These are phyloP conservation scores for Megatriorchis doriae DNA, from an alignment of 2,113 vertebrate genomes.

Conservation along the genomic window DNA sequence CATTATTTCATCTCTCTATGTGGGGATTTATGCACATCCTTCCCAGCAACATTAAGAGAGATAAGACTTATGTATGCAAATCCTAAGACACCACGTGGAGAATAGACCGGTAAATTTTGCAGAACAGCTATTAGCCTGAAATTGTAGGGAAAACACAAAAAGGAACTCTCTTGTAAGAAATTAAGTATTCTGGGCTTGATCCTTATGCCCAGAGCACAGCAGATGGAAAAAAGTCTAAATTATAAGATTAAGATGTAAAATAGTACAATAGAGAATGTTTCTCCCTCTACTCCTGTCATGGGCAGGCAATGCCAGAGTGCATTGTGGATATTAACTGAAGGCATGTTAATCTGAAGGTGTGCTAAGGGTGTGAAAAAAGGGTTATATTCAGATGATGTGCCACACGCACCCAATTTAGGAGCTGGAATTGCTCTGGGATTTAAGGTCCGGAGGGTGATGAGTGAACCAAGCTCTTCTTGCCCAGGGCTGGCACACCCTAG, in stretches of 20 bases:
- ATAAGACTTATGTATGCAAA: slow-evolving; percentile 41
- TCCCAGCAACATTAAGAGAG: not conserved
- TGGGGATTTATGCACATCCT: not conserved
- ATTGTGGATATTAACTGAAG: not conserved
- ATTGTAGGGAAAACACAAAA: not conserved
- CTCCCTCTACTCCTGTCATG: not conserved
- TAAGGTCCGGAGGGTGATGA: not conserved
- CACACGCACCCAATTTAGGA: not conserved
- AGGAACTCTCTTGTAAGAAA: not conserved
- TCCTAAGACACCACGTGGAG: not conserved
- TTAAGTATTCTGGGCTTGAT: not conserved
- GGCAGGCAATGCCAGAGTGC: not conserved
- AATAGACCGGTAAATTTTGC: not conserved
- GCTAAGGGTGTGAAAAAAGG: not conserved
- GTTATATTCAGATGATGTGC: not conserved
- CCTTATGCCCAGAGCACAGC: not conserved
- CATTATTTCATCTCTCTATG: not conserved
- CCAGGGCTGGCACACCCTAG: not conserved
- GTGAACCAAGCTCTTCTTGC: not conserved
- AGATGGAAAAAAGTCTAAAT: not conserved
- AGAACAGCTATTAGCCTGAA: slow-evolving; percentile 16
- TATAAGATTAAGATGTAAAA: not conserved
- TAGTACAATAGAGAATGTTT: not conserved
- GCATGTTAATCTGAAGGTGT: not conserved
- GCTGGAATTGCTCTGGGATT: not conserved